These are phyloP conservation scores for Smithornis capensis DNA, from an alignment of 2,113 vertebrate genomes.

Conservation along the genomic window DNA sequence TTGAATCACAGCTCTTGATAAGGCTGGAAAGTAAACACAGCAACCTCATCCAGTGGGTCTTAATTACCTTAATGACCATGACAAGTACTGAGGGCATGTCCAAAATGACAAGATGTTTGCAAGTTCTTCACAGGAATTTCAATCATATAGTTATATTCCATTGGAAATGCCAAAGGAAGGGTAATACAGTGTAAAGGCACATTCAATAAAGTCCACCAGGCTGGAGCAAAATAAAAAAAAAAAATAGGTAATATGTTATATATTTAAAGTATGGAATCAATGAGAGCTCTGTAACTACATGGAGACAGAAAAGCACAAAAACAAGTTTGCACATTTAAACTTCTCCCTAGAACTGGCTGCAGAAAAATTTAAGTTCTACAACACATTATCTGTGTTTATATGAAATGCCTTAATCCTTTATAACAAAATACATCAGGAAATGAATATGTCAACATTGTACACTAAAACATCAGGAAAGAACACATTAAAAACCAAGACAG, in stretches of 20 bases:
- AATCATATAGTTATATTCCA: not conserved
- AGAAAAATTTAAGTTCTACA: not conserved
- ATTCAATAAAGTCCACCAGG: not conserved
- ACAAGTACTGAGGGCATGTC: not conserved
- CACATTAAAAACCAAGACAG: not conserved
- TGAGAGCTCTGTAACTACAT: fast-evolving
- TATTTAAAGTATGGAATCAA: not conserved
- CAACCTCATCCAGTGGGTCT: not conserved
- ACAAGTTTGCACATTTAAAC: not conserved
- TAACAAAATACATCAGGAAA: not conserved
- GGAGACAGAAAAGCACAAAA: not conserved
- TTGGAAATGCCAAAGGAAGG: not conserved
- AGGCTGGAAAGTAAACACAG: fast-evolving
- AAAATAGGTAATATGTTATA: fast-evolving
- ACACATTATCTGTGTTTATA: not conserved
- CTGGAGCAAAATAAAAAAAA: not conserved
- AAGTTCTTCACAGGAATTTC: not conserved
- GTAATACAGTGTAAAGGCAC: not conserved
- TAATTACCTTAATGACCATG: not conserved
- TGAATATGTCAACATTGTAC: not conserved
- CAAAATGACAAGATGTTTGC: not conserved
- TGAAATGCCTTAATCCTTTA: not conserved
- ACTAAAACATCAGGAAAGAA: not conserved
- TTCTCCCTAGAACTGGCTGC: not conserved
- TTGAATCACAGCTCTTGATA: not conserved